Evolutionary conservation across 2,888 invertebrate genomes (phyloP).

Genomic region (Apomyelois bistriatella): DNA sequence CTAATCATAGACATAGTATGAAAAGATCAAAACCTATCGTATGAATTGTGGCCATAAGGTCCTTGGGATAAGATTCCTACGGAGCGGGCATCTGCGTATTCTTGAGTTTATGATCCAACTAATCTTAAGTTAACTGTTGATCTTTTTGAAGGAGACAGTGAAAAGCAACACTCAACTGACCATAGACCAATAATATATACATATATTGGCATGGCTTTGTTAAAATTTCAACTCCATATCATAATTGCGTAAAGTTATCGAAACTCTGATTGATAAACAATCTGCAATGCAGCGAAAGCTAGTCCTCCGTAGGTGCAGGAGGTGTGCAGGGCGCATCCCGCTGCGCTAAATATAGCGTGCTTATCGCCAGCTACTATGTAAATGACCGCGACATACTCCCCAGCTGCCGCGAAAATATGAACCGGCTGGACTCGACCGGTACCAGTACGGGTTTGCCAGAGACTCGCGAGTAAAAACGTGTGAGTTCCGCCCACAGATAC

Average conservation of each 20-base stretch:
- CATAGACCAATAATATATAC: too few relatives aligned
- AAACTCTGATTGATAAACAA: background rate
- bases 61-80: too few relatives aligned
- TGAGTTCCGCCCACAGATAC: slow-evolving; percentile 57
- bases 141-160: too few relatives aligned
- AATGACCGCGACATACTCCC: slow-evolving; percentile 73
- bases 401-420: slow-evolving; percentile 72
- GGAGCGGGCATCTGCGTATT: too few relatives aligned
- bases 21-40: too few relatives aligned
- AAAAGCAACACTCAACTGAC: too few relatives aligned
- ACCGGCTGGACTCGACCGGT: slow-evolving; percentile 50
- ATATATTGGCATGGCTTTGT: too few relatives aligned
- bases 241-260: background rate
- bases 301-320: slow-evolving; percentile 51
- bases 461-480: slow-evolving; percentile 56
- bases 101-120: too few relatives aligned
- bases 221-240: too few relatives aligned
- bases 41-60: too few relatives aligned
- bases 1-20: too few relatives aligned
- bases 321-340: slow-evolving; percentile 57
- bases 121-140: too few relatives aligned
- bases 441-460: slow-evolving; percentile 47
- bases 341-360: slow-evolving; percentile 73
- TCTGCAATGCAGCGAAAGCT: background rate
- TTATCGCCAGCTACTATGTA: slow-evolving; percentile 76